Percentiles rank a stretch among this genome's conserved stretches.
Evolutionary conservation across 1,140 invertebrate species (phyloP).

Genomic region (Streblospio benedicti): DNA sequence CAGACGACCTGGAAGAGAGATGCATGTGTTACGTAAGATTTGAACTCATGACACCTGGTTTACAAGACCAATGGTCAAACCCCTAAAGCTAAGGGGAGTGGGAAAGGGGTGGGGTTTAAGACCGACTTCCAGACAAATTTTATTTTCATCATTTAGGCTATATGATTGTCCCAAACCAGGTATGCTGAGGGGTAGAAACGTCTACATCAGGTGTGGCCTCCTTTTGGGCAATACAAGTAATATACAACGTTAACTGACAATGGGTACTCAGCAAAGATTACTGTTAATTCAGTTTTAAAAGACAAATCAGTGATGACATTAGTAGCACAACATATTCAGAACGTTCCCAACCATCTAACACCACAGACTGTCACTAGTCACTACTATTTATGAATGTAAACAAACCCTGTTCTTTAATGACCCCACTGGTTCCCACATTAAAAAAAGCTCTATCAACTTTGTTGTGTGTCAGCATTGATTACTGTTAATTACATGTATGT

Average conservation of each 20-base stretch:
- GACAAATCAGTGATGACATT: too few species aligned
- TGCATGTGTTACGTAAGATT: background rate
- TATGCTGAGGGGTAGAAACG: too few species aligned
- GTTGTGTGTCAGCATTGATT: background rate
- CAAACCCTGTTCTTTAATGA: background rate
- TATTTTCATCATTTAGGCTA: too few species aligned
- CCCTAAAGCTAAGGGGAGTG: constrained; percentile 1
- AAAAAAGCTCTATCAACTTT: background rate
- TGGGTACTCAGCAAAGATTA: too few species aligned
- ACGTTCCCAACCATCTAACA: too few species aligned
- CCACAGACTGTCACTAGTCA: background rate
- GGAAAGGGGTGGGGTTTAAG: background rate
- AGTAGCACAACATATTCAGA: too few species aligned
- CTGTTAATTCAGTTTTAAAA: too few species aligned
- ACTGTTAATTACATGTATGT: background rate
- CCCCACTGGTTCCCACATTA: background rate
- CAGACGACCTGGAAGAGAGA: constrained; percentile 30
- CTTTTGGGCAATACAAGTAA: too few species aligned
- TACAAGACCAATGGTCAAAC: background rate
- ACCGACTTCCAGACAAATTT: background rate
- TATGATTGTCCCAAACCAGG: too few species aligned
- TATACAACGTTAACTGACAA: too few species aligned
- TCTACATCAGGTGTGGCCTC: too few species aligned
- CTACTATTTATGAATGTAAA: background rate
- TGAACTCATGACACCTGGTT: background rate